Conservation (phyloP, 2,797 vertebrate species). For the Sebastes cheni region DNA sequence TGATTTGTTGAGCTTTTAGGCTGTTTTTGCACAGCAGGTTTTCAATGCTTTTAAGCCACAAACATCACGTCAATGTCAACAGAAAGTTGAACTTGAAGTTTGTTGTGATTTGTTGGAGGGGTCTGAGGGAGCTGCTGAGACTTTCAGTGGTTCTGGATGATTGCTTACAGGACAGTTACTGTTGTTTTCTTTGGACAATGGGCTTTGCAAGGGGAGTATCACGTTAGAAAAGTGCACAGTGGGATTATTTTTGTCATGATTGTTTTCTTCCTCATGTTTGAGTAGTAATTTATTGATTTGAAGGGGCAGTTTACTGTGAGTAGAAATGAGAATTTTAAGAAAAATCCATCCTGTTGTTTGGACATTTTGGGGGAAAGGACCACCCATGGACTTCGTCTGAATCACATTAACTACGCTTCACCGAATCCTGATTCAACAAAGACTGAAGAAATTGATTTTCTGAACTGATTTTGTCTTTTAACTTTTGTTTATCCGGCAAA, state of each 20-base stretch:
- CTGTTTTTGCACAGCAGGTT: neutral
- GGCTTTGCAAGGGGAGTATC: neutral
- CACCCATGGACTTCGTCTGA: neutral
- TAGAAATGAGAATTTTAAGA: neutral
- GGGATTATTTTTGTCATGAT: neutral
- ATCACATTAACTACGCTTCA: neutral
- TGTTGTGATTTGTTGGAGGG: slow-evolving; percentile 27
- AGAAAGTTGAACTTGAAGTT: slow-evolving; percentile 29
- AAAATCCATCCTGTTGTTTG: neutral
- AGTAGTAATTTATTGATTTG: neutral
- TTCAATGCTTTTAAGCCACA: slow-evolving; percentile 28
- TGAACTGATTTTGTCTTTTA: neutral
- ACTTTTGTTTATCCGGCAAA: neutral
- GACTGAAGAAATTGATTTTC: neutral
- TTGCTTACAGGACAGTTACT: slow-evolving; percentile 8
- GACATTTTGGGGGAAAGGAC: neutral
- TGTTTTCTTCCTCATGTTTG: neutral
- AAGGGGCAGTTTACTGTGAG: neutral
- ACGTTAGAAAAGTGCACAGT: neutral
- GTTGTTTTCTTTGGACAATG: slow-evolving; percentile 6
- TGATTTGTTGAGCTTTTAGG: slow-evolving; percentile 14
- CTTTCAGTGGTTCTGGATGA: slow-evolving; percentile 34
- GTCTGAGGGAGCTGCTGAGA: slow-evolving; percentile 6
- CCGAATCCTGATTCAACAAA: neutral
- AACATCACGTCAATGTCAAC: slow-evolving; percentile 34